Evolutionary conservation across 2,797 vertebrate species (phyloP).

Genomic region (Pitangus sulphuratus): DNA sequence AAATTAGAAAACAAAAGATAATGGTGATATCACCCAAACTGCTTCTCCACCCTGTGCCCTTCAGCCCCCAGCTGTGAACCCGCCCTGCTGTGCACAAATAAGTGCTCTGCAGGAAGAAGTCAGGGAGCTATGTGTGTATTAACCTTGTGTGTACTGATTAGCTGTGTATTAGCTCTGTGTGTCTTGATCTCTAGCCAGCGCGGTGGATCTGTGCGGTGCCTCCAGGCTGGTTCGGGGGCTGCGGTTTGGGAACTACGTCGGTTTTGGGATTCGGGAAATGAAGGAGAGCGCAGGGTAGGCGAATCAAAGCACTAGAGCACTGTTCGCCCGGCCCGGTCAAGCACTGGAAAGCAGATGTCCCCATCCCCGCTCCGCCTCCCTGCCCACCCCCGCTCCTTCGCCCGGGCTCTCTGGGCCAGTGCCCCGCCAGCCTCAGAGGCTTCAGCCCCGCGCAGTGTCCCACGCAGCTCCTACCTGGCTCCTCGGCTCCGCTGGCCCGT

Average conservation of each 20-base stretch:
- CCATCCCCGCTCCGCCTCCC: background rate
- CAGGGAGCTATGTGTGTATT: background rate
- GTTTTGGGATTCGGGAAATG: background rate
- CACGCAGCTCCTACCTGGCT: slow-evolving; percentile 28
- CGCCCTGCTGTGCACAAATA: rapidly evolving
- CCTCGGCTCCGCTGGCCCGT: background rate
- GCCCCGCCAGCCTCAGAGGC: no score
- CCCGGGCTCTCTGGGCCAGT: background rate
- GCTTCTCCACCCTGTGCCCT: rapidly evolving
- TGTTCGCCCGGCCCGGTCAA: background rate
- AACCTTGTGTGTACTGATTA: background rate
- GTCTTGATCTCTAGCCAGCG: background rate
- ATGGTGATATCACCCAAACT: rapidly evolving
- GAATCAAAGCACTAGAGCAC: background rate
- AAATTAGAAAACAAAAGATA: background rate
- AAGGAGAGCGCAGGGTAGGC: rapidly evolving
- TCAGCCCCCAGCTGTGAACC: rapidly evolving
- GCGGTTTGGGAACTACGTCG: no score
- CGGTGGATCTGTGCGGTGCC: rapidly evolving
- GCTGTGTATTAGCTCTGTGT: background rate
- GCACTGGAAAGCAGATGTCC: background rate
- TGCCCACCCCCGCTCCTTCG: background rate
- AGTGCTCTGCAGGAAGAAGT: rapidly evolving
- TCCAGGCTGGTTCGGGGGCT: no score
- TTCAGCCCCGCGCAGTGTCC: background rate